Evolutionary conservation across 2,888 invertebrate genomes (phyloP).

Genomic region (Phengaris arion): DNA sequence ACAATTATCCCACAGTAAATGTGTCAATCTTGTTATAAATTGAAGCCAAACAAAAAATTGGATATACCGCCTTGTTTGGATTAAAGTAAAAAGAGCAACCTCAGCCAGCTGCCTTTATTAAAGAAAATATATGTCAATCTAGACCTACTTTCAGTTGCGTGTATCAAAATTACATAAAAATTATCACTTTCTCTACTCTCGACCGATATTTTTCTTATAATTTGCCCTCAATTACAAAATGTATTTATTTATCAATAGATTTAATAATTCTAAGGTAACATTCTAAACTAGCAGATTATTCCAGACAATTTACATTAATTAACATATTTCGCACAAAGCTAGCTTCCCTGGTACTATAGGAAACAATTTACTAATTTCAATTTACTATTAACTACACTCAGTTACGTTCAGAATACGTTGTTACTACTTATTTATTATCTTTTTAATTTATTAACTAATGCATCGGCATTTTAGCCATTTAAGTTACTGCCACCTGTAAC

Average conservation of each 20-base stretch:
- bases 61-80: neutral
- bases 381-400: neutral
- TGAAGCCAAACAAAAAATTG: slow-evolving; percentile 5
- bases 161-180: neutral
- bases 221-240: neutral
- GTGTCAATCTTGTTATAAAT: slow-evolving; percentile 16
- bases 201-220: too few species aligned
- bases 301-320: neutral
- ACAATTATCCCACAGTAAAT: slow-evolving; percentile 7
- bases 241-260: neutral
- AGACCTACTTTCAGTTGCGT: slow-evolving; percentile 7
- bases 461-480: slow-evolving; percentile 28
- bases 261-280: neutral
- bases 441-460: slow-evolving; percentile 19
- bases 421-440: neutral
- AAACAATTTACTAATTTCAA: neutral
- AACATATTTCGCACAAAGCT: slow-evolving; percentile 16
- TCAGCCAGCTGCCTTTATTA: neutral
- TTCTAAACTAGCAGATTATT: slow-evolving; percentile 15
- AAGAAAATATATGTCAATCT: neutral
- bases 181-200: neutral
- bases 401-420: neutral
- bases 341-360: neutral
- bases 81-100: neutral
- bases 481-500: slow-evolving; percentile 31